Base-by-base conservation (phyloP, 2,888 invertebrate species). In the Rapana venosa region DNA sequence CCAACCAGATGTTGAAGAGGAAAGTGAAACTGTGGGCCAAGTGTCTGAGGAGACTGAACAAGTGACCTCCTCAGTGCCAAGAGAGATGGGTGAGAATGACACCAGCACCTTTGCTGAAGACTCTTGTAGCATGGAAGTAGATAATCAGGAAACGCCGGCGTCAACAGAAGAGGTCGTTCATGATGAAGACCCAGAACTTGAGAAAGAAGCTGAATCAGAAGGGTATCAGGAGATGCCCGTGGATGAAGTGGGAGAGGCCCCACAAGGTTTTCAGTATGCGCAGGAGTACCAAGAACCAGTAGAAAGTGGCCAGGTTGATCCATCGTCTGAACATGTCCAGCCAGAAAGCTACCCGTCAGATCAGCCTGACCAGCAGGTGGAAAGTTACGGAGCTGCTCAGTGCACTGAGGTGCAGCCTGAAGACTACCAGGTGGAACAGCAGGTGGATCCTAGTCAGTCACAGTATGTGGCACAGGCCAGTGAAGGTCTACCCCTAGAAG, bases 21-120 rank as follows among this genome's bases (percentile, higher is more conserved):
- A 22, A 32, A 30, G n/a, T 32, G 86, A 66, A 15, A 32, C 20
- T 30, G 66, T 61, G 22, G 47, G 58, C 22, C 32, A 58, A 66
- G 86, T 86, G 15, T 4, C 30, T 30, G 84, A 30, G n/a, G 66
- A 58, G 17, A 66, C 20, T 61, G 58, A 86, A 86, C 66, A 86
- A 66, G 86, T 86, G 61, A 66, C 58, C 86, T 66, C 86, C 66
- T 66, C 86, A 32, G 86, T 35, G 11, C 58, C 56, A 13, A 20
- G 30, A 47, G 47, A 26, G 30, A 6, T 11, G 20, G n/a, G 61
- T 58, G 86, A 32, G 20, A 66, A n/a, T 11, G 66, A 58, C 20
- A 8, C 32, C 8, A 5, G 58, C 1, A 32, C 32, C 86, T 86
- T 66, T 35, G 13, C 32, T 15, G 66, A 61, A 20, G 58, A 86